phyloP scores from a whole-genome alignment of 92 coral and sea anemone genomes.

The Palythoa caribaeorum region DNA sequence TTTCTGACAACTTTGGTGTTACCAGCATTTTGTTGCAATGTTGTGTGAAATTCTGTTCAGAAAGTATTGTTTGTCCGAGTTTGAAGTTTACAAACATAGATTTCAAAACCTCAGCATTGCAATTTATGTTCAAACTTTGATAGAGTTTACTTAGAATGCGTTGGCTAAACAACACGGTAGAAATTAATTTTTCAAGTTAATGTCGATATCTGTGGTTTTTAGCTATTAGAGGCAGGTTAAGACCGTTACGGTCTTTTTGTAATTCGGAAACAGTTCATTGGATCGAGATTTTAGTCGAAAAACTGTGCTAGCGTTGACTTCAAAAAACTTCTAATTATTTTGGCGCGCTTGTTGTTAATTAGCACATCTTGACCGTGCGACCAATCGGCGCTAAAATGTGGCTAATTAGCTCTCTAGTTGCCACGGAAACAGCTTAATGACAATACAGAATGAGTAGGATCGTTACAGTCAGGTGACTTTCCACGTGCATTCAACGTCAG shows the following conservation, averaged over 20 bases:
- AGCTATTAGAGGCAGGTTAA: not conserved
- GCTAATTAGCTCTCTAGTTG: conserved; percentile 84
- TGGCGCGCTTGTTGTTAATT: conserved; percentile 91
- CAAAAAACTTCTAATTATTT: conserved; percentile 73
- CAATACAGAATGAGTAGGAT: conserved; percentile 82
- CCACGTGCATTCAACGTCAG: conserved; percentile 94
- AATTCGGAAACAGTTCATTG: conserved; percentile 16
- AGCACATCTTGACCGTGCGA: conserved; percentile 75
- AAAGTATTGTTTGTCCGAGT: not conserved
- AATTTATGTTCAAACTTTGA: conserved; percentile 55
- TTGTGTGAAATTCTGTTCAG: not conserved
- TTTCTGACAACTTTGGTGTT: not conserved
- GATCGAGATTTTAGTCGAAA: conserved; percentile 34
- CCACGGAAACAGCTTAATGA: conserved; percentile 82
- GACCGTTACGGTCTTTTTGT: conserved; percentile 25
- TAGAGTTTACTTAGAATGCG: conserved; percentile 44
- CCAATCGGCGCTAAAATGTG: conserved; percentile 70
- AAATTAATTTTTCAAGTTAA: conserved; percentile 9
- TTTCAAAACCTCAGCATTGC: conserved; percentile 30
- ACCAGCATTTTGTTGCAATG: not conserved
- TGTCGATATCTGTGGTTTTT: conserved; percentile 48
- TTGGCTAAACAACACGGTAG: conserved; percentile 37
- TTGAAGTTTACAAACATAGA: conserved; percentile 36
- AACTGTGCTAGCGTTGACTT: conserved; percentile 32
- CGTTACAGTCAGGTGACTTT: conserved; percentile 72